Evolutionary conservation across 2,113 vertebrate species (phyloP), one percentile per base, ranked within the genome.

Genomic region (Paralichthys olivaceus): DNA sequence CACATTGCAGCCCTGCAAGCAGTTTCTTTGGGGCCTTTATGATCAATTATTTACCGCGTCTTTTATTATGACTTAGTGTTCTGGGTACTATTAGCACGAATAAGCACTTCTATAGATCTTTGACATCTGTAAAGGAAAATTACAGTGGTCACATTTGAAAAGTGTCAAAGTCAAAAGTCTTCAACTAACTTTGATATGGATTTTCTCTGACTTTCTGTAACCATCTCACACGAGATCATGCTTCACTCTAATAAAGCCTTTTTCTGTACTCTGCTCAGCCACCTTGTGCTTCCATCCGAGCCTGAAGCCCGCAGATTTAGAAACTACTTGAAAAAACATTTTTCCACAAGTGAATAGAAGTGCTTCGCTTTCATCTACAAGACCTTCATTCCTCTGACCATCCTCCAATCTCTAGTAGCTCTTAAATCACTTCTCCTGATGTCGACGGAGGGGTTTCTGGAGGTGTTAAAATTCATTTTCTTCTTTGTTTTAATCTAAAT

Each of bases 41-140:
- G n/a, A 75, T 90, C 23, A 87, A 84, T 90, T 81, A 89, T 85
- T 89, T 40, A 90, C 73, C 4, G 5, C 6, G 49, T 81, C 13
- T 80, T 86, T 83, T 84, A 22, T 87, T 77, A 77, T 8, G 25
- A 63, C 84, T 86, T 76, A 71, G 56, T 65, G 78, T 82, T 57
- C 43, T 65, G 45, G 29, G 25, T 13, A 20, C 62, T 12, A 51
- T 0, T 72, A 54, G 72, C 77, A 80, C 9, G n/a, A 65, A 70
- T 12, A 34, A 45, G 53, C 32, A 25, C 1, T 0, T 73, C 54
- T 66, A 71, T 40, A 75, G 22, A 75, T 72, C 28, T 63, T 59
- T 76, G 47, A 53, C 37, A 75, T 74, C 51, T 79, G 26, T 26
- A 68, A 71, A 47, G 17, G 25, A 59, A 66, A 67, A 73, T 55